Base-by-base conservation (phyloP, 92 coral and sea anemone species). In the Phymanthus crucifer region DNA sequence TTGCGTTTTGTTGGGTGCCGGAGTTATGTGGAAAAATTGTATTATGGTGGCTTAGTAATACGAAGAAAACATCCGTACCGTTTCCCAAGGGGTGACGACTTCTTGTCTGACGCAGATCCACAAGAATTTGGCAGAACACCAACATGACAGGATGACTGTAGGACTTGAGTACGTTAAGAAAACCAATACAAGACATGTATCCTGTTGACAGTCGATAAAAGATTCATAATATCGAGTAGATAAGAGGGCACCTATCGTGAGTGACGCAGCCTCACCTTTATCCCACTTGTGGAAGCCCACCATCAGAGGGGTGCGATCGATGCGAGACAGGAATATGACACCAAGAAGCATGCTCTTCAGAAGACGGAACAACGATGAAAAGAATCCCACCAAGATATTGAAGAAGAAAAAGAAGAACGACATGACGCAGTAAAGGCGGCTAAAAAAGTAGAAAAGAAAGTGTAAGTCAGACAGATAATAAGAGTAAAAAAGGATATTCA, bases 341-440 rank as follows among this genome's bases (percentile, higher is more conserved):
- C 94, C 94, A 26, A 90, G 74, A 3, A 83, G 1, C 50, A 80
- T 70, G n/a, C 93, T 91, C 78, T 85, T 91, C 2, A 93, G 12
- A 24, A 90, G 83, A 10, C 94, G 94, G 37, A 78, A 3, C 4
- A 86, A 26, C 23, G 89, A 85, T 2, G 94, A 84, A 71, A 87
- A 35, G 21, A 80, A 1, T 37, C 94, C 94, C 27, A 93, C 89
- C 31, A 93, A 78, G 65, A 92, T 75, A 73, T 92, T 90, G 75
- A 87, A 86, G 89, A 93, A 93, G 89, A 90, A 93, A 43, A 90
- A 84, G 86, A 93, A 90, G 70, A 84, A 93, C 12, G 94, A 80
- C 52, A 83, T 73, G 40, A 93, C 86, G 83, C 83, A 91, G 69
- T 70, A 90, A 16, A 87, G 68, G 38, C 91, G 97, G 65, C 97